Base-by-base conservation (phyloP, 2,888 invertebrate species). In the Chalcosyrphus nemorum region DNA sequence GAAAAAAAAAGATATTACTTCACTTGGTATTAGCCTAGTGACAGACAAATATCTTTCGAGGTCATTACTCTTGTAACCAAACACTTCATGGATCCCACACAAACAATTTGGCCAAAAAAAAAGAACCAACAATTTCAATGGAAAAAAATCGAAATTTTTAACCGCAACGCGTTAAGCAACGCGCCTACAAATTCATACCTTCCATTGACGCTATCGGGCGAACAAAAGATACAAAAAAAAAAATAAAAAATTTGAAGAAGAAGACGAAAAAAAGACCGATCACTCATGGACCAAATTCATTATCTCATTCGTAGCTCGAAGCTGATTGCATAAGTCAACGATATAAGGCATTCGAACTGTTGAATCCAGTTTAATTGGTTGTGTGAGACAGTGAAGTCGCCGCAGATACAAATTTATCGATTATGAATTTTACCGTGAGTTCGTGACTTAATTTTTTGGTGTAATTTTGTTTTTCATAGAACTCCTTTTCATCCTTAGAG, bases 401-500 rank as follows among this genome's bases (percentile, higher is more conserved):
- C 80, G 65, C 72, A 68, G 47, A 21, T 27, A 11, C 41, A 72
- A 32, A 27, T 45, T n/a, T 47, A 61, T 68, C 50, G 43, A 84
- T 75, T 65, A 84, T 84, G 84, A 80, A 84, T 70, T 80, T 84
- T 19, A 84, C 35, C 21, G 84, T 84, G 70, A 84, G 84, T 80
- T 77, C 19, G 27, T 35, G 45, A 27, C 3, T 41, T 17, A 4
- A 54, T 45, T 19, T 0, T 17, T 66, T 4, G 21, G n/a, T 24
- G 59, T 4, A 27, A 52, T 50, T 65, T 52, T 4, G 7, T 43
- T 19, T 57, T 15, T 11, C 17, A 27, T 61, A 1, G 21, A 35
- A 29, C 7, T 38, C 15, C 6, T 45, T n/a, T 59, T 80, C n/a
- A 11, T 65, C 38, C 17, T 47, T 65, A 84, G 84, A 84, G 57